Conservation (phyloP, 2,888 invertebrate species). For the Cephalotes varians region DNA sequence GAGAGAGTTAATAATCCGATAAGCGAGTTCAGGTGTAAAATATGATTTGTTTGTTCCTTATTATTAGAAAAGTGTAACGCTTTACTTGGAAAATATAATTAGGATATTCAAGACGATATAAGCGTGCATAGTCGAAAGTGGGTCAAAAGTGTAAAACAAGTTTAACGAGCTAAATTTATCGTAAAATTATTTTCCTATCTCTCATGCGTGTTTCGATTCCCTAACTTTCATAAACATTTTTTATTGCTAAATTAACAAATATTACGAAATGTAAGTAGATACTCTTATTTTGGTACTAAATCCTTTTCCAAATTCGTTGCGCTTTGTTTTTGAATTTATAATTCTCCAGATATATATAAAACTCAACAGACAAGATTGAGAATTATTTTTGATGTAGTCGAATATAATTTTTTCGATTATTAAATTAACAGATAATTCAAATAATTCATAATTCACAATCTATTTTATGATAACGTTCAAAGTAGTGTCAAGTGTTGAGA, state of each 20-base stretch:
- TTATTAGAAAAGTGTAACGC: background rate
- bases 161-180: slow-evolving; percentile 1
- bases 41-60: background rate
- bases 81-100: slow-evolving; percentile 3
- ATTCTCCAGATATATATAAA: background rate
- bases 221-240: background rate
- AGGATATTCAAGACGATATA: background rate
- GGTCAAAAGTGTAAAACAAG: slow-evolving; percentile 24
- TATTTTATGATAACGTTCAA: background rate
- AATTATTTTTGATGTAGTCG: background rate
- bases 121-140: background rate
- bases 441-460: background rate
- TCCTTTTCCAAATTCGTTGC: background rate
- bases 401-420: background rate
- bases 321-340: background rate
- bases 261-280: background rate
- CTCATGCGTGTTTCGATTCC: background rate
- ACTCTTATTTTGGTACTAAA: background rate
- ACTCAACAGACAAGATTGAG: background rate
- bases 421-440: background rate
- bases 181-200: slow-evolving; percentile 10
- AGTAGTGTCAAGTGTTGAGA: background rate
- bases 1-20: background rate
- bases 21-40: background rate
- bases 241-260: background rate